Conservation (phyloP, 2,113 vertebrate species). For the Tachycineta bicolor region DNA sequence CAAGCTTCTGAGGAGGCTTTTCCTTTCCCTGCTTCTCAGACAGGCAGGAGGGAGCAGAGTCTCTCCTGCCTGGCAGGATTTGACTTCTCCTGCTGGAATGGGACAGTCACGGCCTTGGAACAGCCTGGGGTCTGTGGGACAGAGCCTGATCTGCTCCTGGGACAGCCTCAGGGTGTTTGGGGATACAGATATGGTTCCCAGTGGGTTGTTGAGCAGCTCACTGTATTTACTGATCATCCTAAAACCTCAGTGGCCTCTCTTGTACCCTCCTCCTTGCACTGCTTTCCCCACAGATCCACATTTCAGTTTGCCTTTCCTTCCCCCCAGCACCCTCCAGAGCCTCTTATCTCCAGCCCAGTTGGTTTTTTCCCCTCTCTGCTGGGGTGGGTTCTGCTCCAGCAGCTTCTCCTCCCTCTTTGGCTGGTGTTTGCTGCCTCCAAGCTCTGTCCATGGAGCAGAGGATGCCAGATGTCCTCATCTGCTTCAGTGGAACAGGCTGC, state of each 20-base stretch:
- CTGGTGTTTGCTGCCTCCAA: neutral
- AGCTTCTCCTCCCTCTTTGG: neutral
- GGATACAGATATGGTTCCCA: neutral
- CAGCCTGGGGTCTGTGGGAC: neutral
- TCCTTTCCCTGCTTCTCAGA: neutral
- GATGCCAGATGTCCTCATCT: accelerated
- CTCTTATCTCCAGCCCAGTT: neutral
- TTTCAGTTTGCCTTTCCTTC: neutral
- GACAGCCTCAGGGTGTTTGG: neutral
- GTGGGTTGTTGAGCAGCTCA: neutral
- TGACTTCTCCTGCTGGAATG: accelerated
- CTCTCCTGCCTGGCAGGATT: neutral
- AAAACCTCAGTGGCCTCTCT: neutral
- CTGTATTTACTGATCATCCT: neutral
- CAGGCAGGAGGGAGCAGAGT: neutral
- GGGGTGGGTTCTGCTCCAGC: neutral
- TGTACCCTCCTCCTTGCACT: neutral
- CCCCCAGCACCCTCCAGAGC: accelerated
- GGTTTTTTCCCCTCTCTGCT: neutral
- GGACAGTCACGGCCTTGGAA: accelerated
- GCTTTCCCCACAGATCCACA: neutral
- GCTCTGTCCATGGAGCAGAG: neutral
- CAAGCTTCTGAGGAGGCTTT: neutral
- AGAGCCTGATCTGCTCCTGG: neutral
- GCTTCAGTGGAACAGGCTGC: neutral